phyloP scores from a whole-genome alignment of 2,888 invertebrate species.

The Brachyptera putata region DNA sequence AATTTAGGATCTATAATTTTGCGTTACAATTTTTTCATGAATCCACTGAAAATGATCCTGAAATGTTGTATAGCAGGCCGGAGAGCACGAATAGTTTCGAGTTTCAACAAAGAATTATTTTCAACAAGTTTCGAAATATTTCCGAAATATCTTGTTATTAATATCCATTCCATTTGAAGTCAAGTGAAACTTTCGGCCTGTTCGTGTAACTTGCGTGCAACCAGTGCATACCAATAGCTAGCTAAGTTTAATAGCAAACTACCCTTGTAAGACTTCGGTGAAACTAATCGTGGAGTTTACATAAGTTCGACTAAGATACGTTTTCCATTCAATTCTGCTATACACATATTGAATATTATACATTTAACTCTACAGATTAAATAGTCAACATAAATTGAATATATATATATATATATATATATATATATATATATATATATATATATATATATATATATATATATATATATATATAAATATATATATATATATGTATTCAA shows the following conservation, averaged over 20 bases:
- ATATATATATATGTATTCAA: no score
- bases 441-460: no score
- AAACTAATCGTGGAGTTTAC: not conserved
- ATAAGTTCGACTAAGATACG: no score
- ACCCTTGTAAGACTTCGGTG: not conserved
- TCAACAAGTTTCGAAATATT: constrained; percentile 21
- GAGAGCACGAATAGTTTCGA: not conserved
- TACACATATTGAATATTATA: no score
- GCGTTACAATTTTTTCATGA: no score
- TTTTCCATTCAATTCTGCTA: no score
- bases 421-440: no score
- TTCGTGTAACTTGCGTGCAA: not conserved
- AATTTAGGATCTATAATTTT: no score
- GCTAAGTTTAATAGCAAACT: not conserved
- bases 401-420: no score
- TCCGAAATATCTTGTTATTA: constrained; percentile 10
- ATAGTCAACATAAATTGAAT: no score
- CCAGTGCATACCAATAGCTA: constrained; percentile 10
- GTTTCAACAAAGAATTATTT: constrained; percentile 3
- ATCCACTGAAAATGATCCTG: not conserved
- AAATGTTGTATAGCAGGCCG: not conserved
- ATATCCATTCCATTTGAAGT: constrained; percentile 2
- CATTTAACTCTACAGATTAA: no score
- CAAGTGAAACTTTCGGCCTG: not conserved
- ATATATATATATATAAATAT: no score